Base-by-base conservation (phyloP, 92 coral and sea anemone genomes). In the Virgularia gustaviana region DNA sequence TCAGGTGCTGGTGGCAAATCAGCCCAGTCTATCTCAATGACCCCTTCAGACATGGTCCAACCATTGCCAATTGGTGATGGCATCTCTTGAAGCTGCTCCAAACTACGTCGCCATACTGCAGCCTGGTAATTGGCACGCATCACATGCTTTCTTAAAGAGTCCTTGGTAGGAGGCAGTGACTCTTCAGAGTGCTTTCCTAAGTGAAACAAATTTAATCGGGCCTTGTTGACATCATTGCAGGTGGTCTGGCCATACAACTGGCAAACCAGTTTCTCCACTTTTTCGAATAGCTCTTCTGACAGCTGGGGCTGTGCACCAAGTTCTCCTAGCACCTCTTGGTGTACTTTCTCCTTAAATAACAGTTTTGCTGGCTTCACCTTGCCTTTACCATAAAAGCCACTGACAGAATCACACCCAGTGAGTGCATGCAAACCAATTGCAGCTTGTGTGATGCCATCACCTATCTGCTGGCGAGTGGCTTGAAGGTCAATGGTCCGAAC, bases 341-440 rank as follows among this genome's bases (percentile, higher is more conserved):
- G 37, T 0, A 22, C 24, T 41, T 34, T 6, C 39, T 63, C 51
- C 22, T 36, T 63, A 3, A 63, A 35, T 6, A 36, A 16, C 15
- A 63, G 37, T 10, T 63, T 63, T 36, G 70, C 70, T 2, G 28
- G 49, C 38, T 63, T 63, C 6, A 63, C 70, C 31, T 63, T 63
- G 10, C 70, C 70, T 63, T 63, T 63, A 23, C 70, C 70, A 68
- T 66, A 58, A 30, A 87, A 85, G 11, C 83, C 89, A 71, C 89
- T 81, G 29, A 81, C 83, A 0, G 84, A 78, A 51, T 82, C 85
- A 63, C 89, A 85, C 34, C 85, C 95, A 19, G 81, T 88, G 64
- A 47, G 61, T 36, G 83, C 65, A 57, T 85, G 89, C 77, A 88
- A n/a, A 30, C 95, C 83, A 73, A 80, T 57, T 53, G 81, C 81